Percentiles rank a stretch among this genome's conserved stretches.
phyloP scores from a whole-genome alignment of 2,797 vertebrate genomes.

The Galago senegalensis region DNA sequence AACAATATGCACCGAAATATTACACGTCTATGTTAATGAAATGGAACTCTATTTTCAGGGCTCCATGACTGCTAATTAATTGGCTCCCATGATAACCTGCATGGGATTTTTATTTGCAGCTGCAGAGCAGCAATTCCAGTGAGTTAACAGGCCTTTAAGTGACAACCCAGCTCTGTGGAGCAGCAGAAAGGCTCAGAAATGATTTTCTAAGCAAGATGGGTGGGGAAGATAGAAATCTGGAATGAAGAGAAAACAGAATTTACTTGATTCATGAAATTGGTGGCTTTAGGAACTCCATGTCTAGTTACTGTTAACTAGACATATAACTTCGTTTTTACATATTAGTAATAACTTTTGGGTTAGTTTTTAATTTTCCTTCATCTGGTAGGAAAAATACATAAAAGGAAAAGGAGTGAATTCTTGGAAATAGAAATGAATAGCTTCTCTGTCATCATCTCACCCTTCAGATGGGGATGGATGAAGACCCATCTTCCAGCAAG shows the following conservation, averaged over 20 bases:
- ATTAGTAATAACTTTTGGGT: conserved; percentile 41
- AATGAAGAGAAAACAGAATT: conserved; percentile 73
- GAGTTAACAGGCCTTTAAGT: conserved; percentile 83
- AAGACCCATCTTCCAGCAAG: conserved; percentile 63
- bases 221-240: conserved; percentile 71
- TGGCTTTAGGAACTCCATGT: conserved; percentile 67
- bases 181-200: conserved; percentile 44
- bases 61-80: conserved; percentile 80
- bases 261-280: conserved; percentile 74
- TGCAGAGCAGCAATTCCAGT: conserved; percentile 74
- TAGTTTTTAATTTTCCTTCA: conserved; percentile 20
- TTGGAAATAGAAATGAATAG: conserved; percentile 29
- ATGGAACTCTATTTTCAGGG: conserved; percentile 79
- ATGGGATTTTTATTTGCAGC: conserved; percentile 74
- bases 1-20: conserved; percentile 53
- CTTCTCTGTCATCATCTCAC: conserved; percentile 31
- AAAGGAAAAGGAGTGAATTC: not conserved
- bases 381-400: not conserved
- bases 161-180: conserved; percentile 15
- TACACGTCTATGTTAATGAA: conserved; percentile 69
- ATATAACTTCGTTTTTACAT: not conserved
- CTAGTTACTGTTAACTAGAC: conserved; percentile 62
- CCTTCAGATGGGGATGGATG: conserved; percentile 61
- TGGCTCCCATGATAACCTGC: conserved; percentile 70
- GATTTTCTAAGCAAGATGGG: conserved; percentile 68